These are phyloP conservation scores for Centropristis striata DNA, from an alignment of 2,113 vertebrate genomes.

Conservation along the genomic window DNA sequence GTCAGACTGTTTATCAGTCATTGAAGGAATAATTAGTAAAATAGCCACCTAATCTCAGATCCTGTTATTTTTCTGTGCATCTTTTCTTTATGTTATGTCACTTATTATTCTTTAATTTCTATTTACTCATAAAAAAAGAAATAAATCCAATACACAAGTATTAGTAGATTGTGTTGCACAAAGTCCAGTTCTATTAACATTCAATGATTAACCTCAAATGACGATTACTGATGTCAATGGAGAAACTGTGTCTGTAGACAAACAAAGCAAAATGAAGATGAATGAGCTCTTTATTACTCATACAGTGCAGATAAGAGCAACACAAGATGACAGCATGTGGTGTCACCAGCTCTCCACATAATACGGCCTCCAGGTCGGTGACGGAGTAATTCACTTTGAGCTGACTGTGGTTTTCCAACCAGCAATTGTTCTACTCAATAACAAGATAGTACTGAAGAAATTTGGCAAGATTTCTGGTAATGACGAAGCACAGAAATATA, in stretches of 20 bases:
- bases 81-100: no score
- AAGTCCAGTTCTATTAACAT: background rate
- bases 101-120: no score
- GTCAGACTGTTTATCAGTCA: no score
- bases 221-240: background rate
- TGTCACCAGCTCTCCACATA: background rate
- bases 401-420: slow-evolving; percentile 1
- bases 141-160: no score
- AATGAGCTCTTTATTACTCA: background rate
- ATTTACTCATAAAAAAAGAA: no score
- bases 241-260: background rate
- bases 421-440: slow-evolving; percentile 19
- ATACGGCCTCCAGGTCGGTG: background rate
- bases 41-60: no score
- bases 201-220: background rate
- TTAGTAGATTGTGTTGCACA: no score
- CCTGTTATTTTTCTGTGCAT: no score
- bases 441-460: slow-evolving; percentile 12
- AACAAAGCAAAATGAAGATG: background rate
- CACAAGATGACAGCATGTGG: background rate
- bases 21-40: no score
- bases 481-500: slow-evolving; percentile 7
- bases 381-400: background rate
- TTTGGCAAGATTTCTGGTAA: background rate
- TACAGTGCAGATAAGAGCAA: background rate